Percentiles rank a stretch among this genome's conserved stretches.
These are phyloP conservation scores for Microcebus griseorufus DNA, from an alignment of 2,113 vertebrate species.

Conservation along the genomic window DNA sequence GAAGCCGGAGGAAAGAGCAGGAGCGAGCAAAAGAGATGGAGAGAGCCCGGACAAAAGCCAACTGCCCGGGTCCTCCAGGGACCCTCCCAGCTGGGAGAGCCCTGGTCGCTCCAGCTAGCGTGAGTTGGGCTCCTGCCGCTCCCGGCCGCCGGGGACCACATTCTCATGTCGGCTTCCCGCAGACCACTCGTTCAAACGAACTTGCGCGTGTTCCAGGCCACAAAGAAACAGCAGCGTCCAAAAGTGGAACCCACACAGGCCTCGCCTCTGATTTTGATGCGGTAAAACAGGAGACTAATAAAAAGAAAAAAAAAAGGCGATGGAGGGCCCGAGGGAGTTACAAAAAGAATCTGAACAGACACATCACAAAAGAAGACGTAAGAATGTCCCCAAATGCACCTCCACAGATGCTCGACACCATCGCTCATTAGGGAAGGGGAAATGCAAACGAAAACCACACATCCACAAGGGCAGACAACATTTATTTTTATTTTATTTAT, in stretches of 20 bases:
- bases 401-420: too few species aligned
- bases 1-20: not conserved
- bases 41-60: too few species aligned
- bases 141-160: not conserved
- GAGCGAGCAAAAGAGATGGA: not conserved
- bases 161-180: not conserved
- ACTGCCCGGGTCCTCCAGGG: accelerated
- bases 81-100: not conserved
- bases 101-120: accelerated
- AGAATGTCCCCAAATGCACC: too few species aligned
- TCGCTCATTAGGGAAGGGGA: too few species aligned
- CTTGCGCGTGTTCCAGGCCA: not conserved
- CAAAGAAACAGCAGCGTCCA: not conserved
- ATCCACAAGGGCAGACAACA: too few species aligned
- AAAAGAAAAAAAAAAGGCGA: not conserved
- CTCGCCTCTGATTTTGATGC: not conserved
- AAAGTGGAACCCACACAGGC: not conserved
- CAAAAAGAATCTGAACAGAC: too few species aligned
- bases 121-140: not conserved
- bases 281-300: not conserved
- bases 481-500: too few species aligned
- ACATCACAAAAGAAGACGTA: too few species aligned
- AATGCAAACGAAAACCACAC: too few species aligned
- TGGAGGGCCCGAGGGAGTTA: accelerated
- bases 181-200: too few species aligned